phyloP scores from a whole-genome alignment of 2,797 vertebrate genomes.

The Leptoclinus maculatus region DNA sequence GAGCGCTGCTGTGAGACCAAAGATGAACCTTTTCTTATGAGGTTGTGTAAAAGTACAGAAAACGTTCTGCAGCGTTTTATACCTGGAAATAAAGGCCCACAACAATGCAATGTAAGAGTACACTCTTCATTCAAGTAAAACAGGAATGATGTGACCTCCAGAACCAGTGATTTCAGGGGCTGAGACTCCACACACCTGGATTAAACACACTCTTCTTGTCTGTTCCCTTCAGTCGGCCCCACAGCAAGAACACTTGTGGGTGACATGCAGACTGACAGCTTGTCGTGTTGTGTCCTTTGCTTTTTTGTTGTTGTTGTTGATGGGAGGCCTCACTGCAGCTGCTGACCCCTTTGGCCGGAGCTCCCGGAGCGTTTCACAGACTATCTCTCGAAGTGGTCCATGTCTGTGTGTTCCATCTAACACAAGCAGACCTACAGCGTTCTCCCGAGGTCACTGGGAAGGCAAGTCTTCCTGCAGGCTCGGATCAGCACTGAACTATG shows the following conservation, averaged over 20 bases:
- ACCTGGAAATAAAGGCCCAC: background rate
- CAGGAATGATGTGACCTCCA: background rate
- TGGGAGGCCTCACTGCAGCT: slow-evolving; percentile 39
- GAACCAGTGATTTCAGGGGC: background rate
- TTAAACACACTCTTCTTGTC: background rate
- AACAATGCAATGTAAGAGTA: no score
- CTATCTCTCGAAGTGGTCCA: background rate
- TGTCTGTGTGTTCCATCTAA: slow-evolving; percentile 1
- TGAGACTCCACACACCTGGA: background rate
- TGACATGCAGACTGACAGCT: background rate
- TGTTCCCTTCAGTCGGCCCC: background rate
- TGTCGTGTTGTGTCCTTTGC: background rate
- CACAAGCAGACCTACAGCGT: background rate
- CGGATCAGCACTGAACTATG: background rate
- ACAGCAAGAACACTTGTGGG: background rate
- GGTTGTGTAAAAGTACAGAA: background rate
- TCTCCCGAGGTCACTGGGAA: background rate
- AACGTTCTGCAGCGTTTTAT: background rate
- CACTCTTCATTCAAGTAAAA: background rate
- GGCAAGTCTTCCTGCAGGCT: background rate
- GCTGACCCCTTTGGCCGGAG: slow-evolving; percentile 19
- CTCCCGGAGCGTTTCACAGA: background rate
- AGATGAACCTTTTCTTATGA: background rate
- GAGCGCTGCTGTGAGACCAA: background rate
- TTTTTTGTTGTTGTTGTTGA: background rate